Percentiles rank a stretch among this genome's conserved stretches.
Evolutionary conservation across 2,797 vertebrate species (phyloP).

Genomic region (Sebastes ruberrimus): DNA sequence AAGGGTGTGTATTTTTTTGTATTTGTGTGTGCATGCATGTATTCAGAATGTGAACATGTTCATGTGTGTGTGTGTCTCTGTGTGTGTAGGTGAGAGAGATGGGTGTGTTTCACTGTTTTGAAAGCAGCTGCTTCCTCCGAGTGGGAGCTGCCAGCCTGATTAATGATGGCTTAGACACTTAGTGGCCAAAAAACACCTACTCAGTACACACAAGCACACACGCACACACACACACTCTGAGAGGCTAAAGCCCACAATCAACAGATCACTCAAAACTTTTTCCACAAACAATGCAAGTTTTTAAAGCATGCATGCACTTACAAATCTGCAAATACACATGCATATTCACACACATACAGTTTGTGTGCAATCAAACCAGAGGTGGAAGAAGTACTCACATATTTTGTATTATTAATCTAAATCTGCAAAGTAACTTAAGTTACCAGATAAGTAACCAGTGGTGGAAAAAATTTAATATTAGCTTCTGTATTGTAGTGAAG

Average conservation of each 20-base stretch:
- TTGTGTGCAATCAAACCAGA: background rate
- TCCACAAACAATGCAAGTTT: background rate
- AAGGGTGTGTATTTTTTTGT: background rate
- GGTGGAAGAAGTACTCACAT: background rate
- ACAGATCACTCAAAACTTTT: background rate
- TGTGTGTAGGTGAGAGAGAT: background rate
- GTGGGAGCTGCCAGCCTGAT: conserved; percentile 27
- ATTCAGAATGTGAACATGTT: background rate
- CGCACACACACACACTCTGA: background rate
- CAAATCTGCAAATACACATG: background rate
- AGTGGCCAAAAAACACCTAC: background rate
- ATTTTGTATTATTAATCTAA: no score
- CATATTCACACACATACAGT: background rate
- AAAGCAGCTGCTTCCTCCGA: conserved; percentile 23
- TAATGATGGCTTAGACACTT: background rate
- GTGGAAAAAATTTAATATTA: background rate
- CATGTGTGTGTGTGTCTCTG: background rate
- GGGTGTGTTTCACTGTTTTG: conserved; percentile 30
- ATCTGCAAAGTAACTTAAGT: no score
- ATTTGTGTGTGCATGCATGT: background rate
- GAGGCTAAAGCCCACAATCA: accelerated
- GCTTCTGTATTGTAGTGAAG: background rate
- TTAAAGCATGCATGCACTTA: background rate
- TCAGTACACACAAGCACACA: background rate
- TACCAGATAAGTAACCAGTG: background rate